These are phyloP conservation scores for Acanthurus tractus DNA, from an alignment of 2,797 vertebrate species.

Conservation along the genomic window DNA sequence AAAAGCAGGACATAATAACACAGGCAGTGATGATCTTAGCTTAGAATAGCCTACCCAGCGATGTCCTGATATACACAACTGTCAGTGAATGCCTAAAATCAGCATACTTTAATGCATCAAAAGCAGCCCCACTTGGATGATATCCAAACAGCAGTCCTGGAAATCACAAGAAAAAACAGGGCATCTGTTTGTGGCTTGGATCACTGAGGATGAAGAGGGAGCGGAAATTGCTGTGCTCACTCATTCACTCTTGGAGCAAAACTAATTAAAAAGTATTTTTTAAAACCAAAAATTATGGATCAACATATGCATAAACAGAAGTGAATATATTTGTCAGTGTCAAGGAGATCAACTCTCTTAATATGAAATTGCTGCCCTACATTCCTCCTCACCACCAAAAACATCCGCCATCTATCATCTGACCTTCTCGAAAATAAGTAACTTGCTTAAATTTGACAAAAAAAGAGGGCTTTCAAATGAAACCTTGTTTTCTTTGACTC, in stretches of 20 bases:
- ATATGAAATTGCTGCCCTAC: conserved; percentile 15
- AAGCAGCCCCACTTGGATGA: conserved; percentile 53
- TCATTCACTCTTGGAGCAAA: conserved; percentile 28
- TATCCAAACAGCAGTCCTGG: conserved; percentile 44
- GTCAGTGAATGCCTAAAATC: conserved; percentile 41
- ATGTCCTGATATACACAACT: conserved; percentile 49
- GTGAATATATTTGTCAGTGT: conserved; percentile 22
- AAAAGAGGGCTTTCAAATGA: not conserved
- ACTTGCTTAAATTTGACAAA: conserved; percentile 26
- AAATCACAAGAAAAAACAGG: conserved; percentile 54
- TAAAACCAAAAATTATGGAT: conserved; percentile 6
- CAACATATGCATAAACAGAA: not conserved
- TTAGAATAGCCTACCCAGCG: conserved; percentile 11
- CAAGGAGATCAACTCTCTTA: conserved; percentile 13
- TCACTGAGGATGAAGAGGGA: conserved; percentile 42
- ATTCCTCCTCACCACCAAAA: conserved; percentile 7
- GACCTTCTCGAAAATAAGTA: not conserved
- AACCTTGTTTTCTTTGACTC: conserved; percentile 16
- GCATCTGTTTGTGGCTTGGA: conserved; percentile 37
- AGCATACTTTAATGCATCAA: conserved; percentile 54
- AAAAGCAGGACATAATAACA: not conserved
- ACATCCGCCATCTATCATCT: conserved; percentile 1
- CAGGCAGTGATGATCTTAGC: conserved; percentile 1
- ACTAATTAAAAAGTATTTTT: conserved; percentile 1
- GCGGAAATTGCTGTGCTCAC: not conserved